A percentile compares a stretch with the other conserved stretches of the same genome.
Conservation (phyloP, 2,113 vertebrate species). For the Hippocampus guttulatus region DNA sequence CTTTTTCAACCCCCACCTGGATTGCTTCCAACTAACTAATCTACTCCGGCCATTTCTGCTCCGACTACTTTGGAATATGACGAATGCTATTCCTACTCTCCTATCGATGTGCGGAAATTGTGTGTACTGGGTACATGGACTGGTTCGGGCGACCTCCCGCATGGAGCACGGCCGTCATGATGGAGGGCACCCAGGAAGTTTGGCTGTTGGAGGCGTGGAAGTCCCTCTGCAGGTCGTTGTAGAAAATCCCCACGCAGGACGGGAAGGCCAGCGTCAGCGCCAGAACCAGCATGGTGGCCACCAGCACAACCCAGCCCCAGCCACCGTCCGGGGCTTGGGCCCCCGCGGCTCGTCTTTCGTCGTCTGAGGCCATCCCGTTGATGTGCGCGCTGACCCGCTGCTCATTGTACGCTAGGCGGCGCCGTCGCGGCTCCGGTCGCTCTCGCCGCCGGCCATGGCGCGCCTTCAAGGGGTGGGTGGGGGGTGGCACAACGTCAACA, state of each 20-base stretch:
- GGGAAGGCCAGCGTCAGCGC: constrained; percentile 84
- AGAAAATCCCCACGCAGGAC: constrained; percentile 83
- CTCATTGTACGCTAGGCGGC: not conserved
- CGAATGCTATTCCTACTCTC: no score
- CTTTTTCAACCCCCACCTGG: no score
- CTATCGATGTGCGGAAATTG: no score
- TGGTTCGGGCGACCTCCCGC: constrained; percentile 76
- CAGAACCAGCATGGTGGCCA: constrained; percentile 76
- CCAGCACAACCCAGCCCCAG: constrained; percentile 89
- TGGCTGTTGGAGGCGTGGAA: constrained; percentile 86
- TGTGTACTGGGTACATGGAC: no score
- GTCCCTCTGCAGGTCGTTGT: constrained; percentile 83
- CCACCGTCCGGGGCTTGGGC: constrained; percentile 69
- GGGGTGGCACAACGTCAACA: no score
- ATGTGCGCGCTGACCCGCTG: not conserved
- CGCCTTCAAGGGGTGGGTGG: no score
- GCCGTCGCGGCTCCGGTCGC: no score
- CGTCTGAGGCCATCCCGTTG: not conserved
- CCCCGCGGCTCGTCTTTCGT: not conserved
- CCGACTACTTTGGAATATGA: no score
- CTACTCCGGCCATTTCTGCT: no score
- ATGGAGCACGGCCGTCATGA: constrained; percentile 82
- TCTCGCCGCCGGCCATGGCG: no score
- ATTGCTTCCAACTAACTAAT: no score
- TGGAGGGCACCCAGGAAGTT: constrained; percentile 91